Evolutionary conservation across 2,888 invertebrate genomes (phyloP).

Genomic region (Drosophila borealis): DNA sequence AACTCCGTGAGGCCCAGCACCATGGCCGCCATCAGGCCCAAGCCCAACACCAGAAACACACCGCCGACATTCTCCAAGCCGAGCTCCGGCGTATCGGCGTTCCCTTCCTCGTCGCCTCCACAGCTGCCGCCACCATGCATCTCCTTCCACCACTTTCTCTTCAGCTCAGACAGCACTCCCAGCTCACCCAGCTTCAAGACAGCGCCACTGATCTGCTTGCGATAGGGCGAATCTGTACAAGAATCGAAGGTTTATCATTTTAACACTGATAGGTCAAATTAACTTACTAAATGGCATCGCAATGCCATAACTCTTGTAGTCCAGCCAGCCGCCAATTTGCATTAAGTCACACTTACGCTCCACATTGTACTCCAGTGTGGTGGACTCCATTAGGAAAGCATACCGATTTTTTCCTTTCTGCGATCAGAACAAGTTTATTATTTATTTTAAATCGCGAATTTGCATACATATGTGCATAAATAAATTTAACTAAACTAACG

Average conservation of each 20-base stretch:
- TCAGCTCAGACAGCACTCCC: conserved; percentile 91
- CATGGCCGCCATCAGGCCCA: conserved; percentile 90
- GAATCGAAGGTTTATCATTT: not conserved
- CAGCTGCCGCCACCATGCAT: conserved; percentile 86
- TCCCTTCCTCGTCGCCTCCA: conserved; percentile 65
- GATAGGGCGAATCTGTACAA: conserved; percentile 89
- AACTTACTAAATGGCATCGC: conserved; percentile 95
- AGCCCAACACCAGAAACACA: conserved; percentile 93
- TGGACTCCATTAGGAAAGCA: conserved; percentile 98
- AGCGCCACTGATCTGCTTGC: conserved; percentile 93
- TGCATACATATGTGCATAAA: too few species aligned
- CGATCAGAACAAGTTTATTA: too few species aligned
- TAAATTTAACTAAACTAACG: too few species aligned
- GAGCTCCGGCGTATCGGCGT: conserved; percentile 81
- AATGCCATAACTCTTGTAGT: conserved; percentile 97
- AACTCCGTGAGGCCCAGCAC: conserved; percentile 93
- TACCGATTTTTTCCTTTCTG: conserved; percentile 91
- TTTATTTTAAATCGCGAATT: too few species aligned
- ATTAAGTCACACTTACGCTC: conserved; percentile 94
- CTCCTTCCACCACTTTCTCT: conserved; percentile 96
- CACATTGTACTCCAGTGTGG: conserved; percentile 95
- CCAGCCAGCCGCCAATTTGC: conserved; percentile 92
- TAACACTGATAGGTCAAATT: conserved; percentile 82
- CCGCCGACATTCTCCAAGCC: conserved; percentile 92
- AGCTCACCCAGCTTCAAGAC: conserved; percentile 96